Percentiles rank a stretch among this genome's conserved stretches.
Conservation (phyloP, 2,888 invertebrate genomes). For the Stegophylla sp. region DNA sequence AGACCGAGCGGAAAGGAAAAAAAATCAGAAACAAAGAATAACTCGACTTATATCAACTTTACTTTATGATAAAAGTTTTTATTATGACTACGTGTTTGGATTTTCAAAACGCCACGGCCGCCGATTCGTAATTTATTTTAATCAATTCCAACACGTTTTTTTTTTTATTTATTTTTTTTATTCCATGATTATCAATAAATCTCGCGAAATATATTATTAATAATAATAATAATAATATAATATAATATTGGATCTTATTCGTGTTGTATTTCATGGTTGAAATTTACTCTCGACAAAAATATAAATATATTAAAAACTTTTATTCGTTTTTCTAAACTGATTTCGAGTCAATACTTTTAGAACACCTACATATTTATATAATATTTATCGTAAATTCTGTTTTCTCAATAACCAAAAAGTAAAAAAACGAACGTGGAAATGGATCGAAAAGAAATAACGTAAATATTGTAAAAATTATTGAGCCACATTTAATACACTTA, state of each 20-base stretch:
- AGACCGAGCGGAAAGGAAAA: not conserved
- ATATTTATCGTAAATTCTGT: too few relatives aligned
- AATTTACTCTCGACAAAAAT: too few relatives aligned
- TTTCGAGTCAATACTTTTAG: not conserved
- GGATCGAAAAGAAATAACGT: too few relatives aligned
- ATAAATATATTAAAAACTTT: too few relatives aligned
- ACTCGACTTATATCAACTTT: slow-evolving; percentile 2
- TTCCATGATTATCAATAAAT: not conserved
- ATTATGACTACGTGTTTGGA: slow-evolving; percentile 32
- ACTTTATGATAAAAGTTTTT: slow-evolving; percentile 45
- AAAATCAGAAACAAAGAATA: not conserved
- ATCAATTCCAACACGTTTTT: slow-evolving; percentile 4
- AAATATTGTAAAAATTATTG: too few relatives aligned
- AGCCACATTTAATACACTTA: too few relatives aligned
- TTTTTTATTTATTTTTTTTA: slow-evolving; percentile 6
- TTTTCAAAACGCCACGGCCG: not conserved
- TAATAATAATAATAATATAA: too few relatives aligned
- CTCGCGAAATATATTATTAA: not conserved
- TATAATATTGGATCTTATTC: not conserved
- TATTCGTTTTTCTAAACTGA: not conserved
- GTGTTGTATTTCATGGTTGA: not conserved
- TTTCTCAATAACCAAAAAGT: too few relatives aligned
- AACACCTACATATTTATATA: too few relatives aligned
- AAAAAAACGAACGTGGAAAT: too few relatives aligned
- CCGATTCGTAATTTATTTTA: slow-evolving; percentile 35